Evolutionary conservation across 2,797 vertebrate genomes (phyloP).

Genomic region (Eremophila alpestris): DNA sequence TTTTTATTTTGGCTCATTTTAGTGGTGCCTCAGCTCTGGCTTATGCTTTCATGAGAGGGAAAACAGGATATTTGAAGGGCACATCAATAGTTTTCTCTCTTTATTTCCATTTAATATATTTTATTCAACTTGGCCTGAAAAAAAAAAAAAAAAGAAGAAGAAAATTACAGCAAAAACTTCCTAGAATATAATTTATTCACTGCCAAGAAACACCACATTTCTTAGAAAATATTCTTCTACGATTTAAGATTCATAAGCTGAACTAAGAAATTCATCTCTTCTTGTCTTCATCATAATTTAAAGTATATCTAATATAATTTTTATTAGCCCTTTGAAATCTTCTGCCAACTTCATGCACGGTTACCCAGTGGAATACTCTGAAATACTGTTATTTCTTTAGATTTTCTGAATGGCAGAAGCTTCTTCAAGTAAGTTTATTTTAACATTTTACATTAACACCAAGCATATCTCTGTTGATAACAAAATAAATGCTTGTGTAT

Average conservation of each 20-base stretch:
- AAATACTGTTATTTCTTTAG: background rate
- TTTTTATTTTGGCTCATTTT: conserved; percentile 8
- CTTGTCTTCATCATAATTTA: background rate
- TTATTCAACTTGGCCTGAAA: background rate
- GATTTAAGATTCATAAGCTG: background rate
- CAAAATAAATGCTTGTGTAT: background rate
- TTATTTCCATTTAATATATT: background rate
- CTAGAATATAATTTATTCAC: background rate
- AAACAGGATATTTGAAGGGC: background rate
- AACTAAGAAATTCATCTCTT: background rate
- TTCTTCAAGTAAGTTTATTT: background rate
- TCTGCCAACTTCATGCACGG: background rate
- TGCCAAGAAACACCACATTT: background rate
- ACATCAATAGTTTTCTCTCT: background rate
- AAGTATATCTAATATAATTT: background rate
- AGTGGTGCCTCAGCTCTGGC: background rate
- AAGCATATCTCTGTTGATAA: background rate
- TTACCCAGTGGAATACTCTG: background rate
- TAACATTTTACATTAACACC: background rate
- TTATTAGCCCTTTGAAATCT: background rate
- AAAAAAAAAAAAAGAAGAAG: background rate
- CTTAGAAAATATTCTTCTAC: background rate
- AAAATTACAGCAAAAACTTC: background rate
- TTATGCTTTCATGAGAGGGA: background rate
- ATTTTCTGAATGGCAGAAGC: background rate